Base-by-base conservation (phyloP, 2,888 invertebrate species). In the Eudemis profundana region DNA sequence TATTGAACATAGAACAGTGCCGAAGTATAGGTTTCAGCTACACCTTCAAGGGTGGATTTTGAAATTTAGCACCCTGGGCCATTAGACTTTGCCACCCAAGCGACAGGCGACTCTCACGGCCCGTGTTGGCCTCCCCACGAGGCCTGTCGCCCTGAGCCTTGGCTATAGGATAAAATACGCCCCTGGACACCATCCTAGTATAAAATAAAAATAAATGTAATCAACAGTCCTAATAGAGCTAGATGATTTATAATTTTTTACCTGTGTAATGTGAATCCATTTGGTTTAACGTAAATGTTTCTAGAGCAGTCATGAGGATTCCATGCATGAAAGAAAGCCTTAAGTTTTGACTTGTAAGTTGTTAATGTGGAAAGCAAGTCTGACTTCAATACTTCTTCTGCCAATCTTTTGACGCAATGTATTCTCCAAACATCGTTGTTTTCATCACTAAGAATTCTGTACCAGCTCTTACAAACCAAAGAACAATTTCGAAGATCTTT, bases 221-320 rank as follows among this genome's bases (percentile, higher is more conserved):
- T n/a, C n/a, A n/a, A n/a, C n/a, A n/a, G n/a, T n/a, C n/a, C n/a
- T n/a, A n/a, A n/a, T n/a, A n/a, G n/a, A n/a, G n/a, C n/a, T n/a
- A n/a, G n/a, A n/a, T n/a, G n/a, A n/a, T n/a, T n/a, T n/a, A n/a
- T n/a, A n/a, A n/a, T n/a, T n/a, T n/a, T n/a, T 59, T 66, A 95
- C 95, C 95, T 95, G 93, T 99, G 99, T 77, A 99, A 93, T 17
- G 99, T 99, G 85, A 99, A 99, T 70, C 98, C 98, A 92, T 98
- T 98, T 23, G 97, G 96, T 92, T 98, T 98, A 61, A 99, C 96
- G 86, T 97, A 99, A 83, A 99, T 97, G 92, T 99, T 98, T 82
- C 98, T 95, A 54, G 99, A 99, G 85, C 98, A 98, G 86, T 99
- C 99, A 84, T 96, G 96, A 8, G 98, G 97, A 88, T 98, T 99